phyloP scores from a whole-genome alignment of 1,140 invertebrate species.

The Tetranychus urticae region DNA sequence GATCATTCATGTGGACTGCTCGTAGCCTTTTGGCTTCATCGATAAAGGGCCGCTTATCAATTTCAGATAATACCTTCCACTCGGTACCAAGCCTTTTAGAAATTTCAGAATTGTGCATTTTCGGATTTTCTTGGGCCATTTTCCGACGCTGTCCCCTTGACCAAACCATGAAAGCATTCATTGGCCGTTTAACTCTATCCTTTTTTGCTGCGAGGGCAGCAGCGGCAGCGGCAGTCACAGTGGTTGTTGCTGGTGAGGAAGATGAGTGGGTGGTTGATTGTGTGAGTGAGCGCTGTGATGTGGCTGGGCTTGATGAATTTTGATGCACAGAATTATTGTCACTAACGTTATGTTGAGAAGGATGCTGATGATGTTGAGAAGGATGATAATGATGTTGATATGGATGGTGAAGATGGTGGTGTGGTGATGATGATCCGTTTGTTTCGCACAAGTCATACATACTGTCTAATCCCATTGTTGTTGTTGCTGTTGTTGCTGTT shows the following conservation, averaged over 20 bases:
- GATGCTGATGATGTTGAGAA: not conserved
- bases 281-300: not conserved
- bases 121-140: slow-evolving; percentile 98
- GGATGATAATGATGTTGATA: slow-evolving; percentile 1
- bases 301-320: not conserved
- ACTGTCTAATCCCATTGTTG: no score
- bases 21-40: slow-evolving; percentile 94
- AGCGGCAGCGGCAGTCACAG: not conserved
- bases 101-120: slow-evolving; percentile 99
- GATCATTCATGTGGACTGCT: slow-evolving; percentile 98
- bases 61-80: slow-evolving; percentile 91
- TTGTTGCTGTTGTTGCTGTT: no score
- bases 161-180: slow-evolving; percentile 99
- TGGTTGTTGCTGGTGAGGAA: not conserved
- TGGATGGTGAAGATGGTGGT: not conserved
- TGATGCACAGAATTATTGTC: not conserved
- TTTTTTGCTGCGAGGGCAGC: slow-evolving; percentile 11
- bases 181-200: slow-evolving; percentile 83
- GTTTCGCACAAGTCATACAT: no score
- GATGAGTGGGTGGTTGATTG: not conserved
- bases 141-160: slow-evolving; percentile 85
- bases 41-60: slow-evolving; percentile 93
- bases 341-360: not conserved
- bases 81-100: slow-evolving; percentile 88
- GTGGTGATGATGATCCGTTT: not conserved